phyloP scores from a whole-genome alignment of 1,140 invertebrate genomes.

The Listronotus oregonensis region DNA sequence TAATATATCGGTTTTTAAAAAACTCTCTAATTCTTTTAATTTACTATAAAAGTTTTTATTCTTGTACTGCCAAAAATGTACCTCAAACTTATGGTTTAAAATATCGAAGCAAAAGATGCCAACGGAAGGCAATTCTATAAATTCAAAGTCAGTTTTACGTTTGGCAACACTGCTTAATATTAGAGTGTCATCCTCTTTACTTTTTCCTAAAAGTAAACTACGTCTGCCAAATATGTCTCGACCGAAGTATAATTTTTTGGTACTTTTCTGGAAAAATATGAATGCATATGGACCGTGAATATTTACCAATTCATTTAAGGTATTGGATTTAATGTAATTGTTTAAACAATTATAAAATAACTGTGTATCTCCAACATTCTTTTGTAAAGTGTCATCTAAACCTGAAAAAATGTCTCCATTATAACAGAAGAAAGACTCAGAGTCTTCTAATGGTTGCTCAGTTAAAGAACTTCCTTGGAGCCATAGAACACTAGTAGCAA shows the following conservation, averaged over 20 bases:
- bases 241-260: constrained; percentile 76
- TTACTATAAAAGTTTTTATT: constrained; percentile 51
- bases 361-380: constrained; percentile 56
- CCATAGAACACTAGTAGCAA: constrained; percentile 69
- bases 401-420: constrained; percentile 82
- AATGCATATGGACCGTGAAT: constrained; percentile 85
- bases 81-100: constrained; percentile 52
- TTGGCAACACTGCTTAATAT: constrained; percentile 66
- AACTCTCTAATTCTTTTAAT: constrained; percentile 53
- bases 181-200: constrained; percentile 53
- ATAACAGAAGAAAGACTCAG: constrained; percentile 71
- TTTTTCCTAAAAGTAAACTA: constrained; percentile 73
- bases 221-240: constrained; percentile 85
- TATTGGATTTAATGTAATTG: constrained; percentile 46
- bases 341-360: constrained; percentile 53
- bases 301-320: constrained; percentile 58
- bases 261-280: constrained; percentile 73
- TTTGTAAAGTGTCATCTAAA: constrained; percentile 34
- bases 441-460: constrained; percentile 64
- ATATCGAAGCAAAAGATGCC: constrained; percentile 72
- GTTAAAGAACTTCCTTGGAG: constrained; percentile 65
- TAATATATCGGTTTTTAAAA: constrained; percentile 53
- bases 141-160: constrained; percentile 59
- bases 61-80: constrained; percentile 56
- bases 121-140: constrained; percentile 74